Base-by-base conservation (phyloP, 1,140 invertebrate species). In the Zaprionus nigranus region DNA sequence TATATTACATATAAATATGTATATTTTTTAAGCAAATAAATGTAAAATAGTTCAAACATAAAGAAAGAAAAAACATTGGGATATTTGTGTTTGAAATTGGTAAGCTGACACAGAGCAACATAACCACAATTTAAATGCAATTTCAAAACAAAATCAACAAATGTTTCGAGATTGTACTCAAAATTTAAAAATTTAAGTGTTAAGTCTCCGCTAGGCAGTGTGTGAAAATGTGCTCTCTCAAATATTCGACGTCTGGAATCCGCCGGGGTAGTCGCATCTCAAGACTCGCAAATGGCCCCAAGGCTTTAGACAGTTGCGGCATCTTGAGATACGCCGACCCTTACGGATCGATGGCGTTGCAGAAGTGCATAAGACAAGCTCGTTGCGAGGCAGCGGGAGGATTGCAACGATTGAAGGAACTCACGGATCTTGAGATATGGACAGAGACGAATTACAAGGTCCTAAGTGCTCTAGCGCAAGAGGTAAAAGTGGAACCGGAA, bases 391-490 rank as follows among this genome's bases (percentile, higher is more conserved):
- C 1, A 6, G 30, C 4, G 1, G 11, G 4, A 22, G 20, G 20
- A 2, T 12, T 12, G 11, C 2, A 13, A 0, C 17, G 20, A 5
- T 7, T 3, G 17, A 24, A 2, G 46, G 5, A 24, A 7, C 22
- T 5, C n/a, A 17, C 46, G 12, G 11, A 22, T 5, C 46, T 20
- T 12, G 20, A 69, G 13, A 24, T 36, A 2, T 84, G 81, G 81
- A 56, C 53, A 28, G 9, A 7, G 0, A 49, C 7, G 61, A 80
- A 84, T 9, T 46, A 43, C 2, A 26, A 3, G 3, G 69, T 69
- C 1, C 56, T 85, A 2, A 5, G 56, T 5, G 34, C 51, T 5
- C 3, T 85, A 15, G 63, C 1, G 9, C 17, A 1, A 22, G 65
- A 3, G 24, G 54, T 0, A 40, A 66, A 2, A 70, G 43, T 1